phyloP scores from a whole-genome alignment of 2,888 invertebrate genomes.

The Plebejus melissa region DNA sequence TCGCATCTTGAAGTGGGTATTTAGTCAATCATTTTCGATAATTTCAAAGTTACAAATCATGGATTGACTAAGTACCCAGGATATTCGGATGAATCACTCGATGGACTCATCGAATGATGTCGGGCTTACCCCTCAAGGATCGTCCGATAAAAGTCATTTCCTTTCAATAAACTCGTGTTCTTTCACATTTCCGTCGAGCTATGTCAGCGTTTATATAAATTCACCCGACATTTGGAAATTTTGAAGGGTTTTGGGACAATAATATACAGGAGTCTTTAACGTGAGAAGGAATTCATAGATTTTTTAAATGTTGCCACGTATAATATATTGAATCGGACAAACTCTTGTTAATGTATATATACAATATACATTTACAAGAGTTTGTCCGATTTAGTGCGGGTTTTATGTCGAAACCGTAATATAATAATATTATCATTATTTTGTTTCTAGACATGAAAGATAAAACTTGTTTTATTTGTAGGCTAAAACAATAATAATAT shows the following conservation, averaged over 20 bases:
- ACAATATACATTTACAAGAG: no score
- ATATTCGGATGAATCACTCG: neutral
- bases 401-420: neutral
- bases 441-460: no score
- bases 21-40: neutral
- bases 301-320: no score
- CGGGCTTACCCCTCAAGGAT: neutral
- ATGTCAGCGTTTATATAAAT: neutral
- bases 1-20: neutral
- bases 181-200: neutral
- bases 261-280: no score
- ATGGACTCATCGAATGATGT: neutral
- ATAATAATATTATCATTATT: neutral
- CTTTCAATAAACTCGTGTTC: neutral
- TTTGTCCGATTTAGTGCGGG: neutral
- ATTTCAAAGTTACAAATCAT: neutral
- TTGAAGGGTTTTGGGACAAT: neutral
- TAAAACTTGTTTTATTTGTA: neutral
- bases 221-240: neutral
- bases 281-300: no score
- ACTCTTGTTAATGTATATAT: no score
- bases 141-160: neutral
- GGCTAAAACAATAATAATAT: no score
- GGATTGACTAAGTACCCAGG: neutral
- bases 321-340: no score